phyloP scores from a whole-genome alignment of 2,797 vertebrate genomes.

The Scolopax bukidnonensis region DNA sequence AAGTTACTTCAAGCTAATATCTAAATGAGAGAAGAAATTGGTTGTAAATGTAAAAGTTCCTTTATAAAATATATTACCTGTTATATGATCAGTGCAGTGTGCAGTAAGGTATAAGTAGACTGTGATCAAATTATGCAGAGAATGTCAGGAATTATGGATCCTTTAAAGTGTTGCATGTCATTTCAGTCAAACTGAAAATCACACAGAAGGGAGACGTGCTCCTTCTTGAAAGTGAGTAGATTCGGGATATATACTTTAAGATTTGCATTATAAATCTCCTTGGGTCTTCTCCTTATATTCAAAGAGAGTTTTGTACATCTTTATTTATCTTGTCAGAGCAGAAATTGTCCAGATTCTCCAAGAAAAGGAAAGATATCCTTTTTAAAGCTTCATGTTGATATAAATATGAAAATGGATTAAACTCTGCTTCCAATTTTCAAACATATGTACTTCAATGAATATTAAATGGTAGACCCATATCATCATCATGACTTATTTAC shows the following conservation, averaged over 20 bases:
- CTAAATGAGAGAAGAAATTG: not conserved
- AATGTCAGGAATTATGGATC: not conserved
- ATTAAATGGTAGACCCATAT: constrained; percentile 82
- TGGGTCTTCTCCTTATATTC: not conserved
- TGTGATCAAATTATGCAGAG: not conserved
- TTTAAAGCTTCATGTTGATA: constrained; percentile 89
- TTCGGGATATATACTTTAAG: not conserved
- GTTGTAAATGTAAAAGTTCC: not conserved
- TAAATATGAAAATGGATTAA: constrained; percentile 90
- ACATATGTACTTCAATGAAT: constrained; percentile 85
- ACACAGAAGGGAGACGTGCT: not conserved
- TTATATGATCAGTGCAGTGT: not conserved
- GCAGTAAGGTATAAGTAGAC: not conserved
- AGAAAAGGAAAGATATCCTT: constrained; percentile 73
- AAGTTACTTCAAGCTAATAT: not conserved
- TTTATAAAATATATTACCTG: not conserved
- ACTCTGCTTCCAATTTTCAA: constrained; percentile 85
- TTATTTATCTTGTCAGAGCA: constrained; percentile 63
- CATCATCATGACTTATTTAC: constrained; percentile 84
- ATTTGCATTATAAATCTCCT: constrained; percentile 38
- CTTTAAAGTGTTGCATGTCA: not conserved
- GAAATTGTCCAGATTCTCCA: constrained; percentile 50
- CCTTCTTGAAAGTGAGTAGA: not conserved
- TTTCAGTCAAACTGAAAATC: not conserved
- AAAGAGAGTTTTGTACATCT: constrained; percentile 13